A percentile compares a stretch with the other conserved stretches of the same genome.
These are phyloP conservation scores for Sarcophaga carnaria DNA, from an alignment of 2,888 invertebrate species.

Conservation along the genomic window DNA sequence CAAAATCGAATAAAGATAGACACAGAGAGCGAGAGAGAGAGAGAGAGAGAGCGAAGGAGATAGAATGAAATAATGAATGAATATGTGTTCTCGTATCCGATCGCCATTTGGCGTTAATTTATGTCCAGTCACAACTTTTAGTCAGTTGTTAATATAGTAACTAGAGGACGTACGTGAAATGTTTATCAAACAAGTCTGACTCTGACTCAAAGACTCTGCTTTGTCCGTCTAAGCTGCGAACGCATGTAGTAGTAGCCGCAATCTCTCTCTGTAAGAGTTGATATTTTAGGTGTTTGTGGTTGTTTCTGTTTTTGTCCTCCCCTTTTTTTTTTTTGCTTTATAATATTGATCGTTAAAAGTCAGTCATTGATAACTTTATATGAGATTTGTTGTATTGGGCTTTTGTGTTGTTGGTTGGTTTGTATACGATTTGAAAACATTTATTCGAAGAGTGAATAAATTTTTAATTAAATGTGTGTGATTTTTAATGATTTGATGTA, in stretches of 20 bases:
- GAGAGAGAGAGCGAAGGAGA: no score
- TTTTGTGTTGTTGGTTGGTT: background rate
- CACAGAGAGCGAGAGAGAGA: background rate
- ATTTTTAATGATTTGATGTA: conserved; percentile 22
- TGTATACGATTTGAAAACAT: background rate
- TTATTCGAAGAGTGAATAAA: conserved; percentile 44
- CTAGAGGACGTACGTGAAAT: conserved; percentile 69
- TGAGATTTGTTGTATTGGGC: conserved; percentile 1
- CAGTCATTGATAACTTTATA: conserved; percentile 65
- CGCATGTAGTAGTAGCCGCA: background rate
- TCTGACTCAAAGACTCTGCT: background rate
- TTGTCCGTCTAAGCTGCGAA: conserved; percentile 23
- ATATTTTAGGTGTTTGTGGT: background rate
- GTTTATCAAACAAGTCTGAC: conserved; percentile 60
- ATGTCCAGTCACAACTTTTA: conserved; percentile 68
- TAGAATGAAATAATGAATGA: background rate
- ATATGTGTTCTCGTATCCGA: conserved; percentile 54
- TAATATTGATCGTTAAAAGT: conserved; percentile 32
- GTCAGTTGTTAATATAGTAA: conserved; percentile 69
- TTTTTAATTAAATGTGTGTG: conserved; percentile 44
- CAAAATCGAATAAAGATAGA: conserved; percentile 24
- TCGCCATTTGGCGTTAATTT: conserved; percentile 69
- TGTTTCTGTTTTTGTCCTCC: background rate
- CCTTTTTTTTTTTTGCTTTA: background rate
- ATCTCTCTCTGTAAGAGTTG: background rate